Evolutionary conservation across 2,797 vertebrate genomes (phyloP).

Genomic region (Chelon auratus): DNA sequence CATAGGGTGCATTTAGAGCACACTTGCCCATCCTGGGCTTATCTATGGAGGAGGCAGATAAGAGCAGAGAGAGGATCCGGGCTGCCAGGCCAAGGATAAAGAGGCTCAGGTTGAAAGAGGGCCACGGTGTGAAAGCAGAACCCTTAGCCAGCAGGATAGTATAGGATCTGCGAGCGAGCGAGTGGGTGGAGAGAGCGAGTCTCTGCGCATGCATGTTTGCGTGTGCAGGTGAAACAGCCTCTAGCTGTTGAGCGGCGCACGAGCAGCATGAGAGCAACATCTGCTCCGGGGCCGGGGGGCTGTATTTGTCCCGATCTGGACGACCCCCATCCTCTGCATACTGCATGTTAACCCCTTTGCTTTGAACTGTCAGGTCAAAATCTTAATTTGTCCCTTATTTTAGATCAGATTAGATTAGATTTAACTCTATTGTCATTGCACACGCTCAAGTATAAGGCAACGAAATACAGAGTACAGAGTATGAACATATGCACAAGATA

Average conservation of each 20-base stretch:
- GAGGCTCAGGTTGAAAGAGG: slow-evolving; percentile 73
- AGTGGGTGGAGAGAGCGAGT: slow-evolving; percentile 24
- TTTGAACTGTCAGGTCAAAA: neutral
- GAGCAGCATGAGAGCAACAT: neutral
- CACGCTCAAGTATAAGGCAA: no score
- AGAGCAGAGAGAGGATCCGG: slow-evolving; percentile 69
- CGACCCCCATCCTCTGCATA: neutral
- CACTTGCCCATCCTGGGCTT: slow-evolving; percentile 68
- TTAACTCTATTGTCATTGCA: no score
- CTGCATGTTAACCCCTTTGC: no score
- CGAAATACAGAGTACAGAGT: no score
- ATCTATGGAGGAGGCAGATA: slow-evolving; percentile 77
- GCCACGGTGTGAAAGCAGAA: slow-evolving; percentile 66
- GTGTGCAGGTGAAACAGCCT: slow-evolving; percentile 37
- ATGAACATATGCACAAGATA: no score
- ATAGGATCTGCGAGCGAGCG: slow-evolving; percentile 39
- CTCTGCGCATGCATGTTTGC: neutral
- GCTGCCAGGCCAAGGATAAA: slow-evolving; percentile 76
- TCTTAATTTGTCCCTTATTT: neutral
- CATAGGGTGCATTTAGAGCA: slow-evolving; percentile 57
- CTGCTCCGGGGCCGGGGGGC: slow-evolving; percentile 10
- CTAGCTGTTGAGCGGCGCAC: neutral
- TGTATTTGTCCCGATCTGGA: slow-evolving; percentile 1
- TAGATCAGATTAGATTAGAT: no score
- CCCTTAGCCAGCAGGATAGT: slow-evolving; percentile 63